Evolutionary conservation across 1,140 invertebrate genomes (phyloP).

Genomic region (Chelonus insularis): DNA sequence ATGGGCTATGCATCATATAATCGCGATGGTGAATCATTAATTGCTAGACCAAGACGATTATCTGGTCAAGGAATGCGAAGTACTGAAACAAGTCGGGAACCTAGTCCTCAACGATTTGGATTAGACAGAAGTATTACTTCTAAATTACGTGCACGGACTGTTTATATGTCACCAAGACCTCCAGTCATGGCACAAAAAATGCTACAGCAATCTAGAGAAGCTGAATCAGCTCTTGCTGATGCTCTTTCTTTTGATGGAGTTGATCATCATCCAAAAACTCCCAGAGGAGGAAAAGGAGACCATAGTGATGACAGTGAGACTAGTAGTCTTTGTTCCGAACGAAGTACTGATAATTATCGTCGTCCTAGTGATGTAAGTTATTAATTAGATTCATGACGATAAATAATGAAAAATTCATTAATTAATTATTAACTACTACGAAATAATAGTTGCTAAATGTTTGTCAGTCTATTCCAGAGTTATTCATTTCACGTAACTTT

Average conservation of each 20-base stretch:
- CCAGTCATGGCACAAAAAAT: conserved; percentile 80
- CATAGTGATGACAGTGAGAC: conserved; percentile 92
- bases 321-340: conserved; percentile 91
- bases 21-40: conserved; percentile 51
- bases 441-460: too few relatives aligned
- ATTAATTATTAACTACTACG: conserved; percentile 10
- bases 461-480: too few relatives aligned
- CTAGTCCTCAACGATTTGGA: conserved; percentile 65
- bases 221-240: conserved; percentile 80
- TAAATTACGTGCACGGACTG: conserved; percentile 51
- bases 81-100: conserved; percentile 64
- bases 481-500: too few relatives aligned
- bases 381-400: too few relatives aligned
- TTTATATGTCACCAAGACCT: conserved; percentile 57
- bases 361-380: conserved; percentile 79
- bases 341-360: conserved; percentile 83
- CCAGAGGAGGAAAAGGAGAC: conserved; percentile 63
- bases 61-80: conserved; percentile 52
- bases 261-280: conserved; percentile 49
- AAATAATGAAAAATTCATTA: too few relatives aligned
- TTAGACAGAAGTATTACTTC: conserved; percentile 48
- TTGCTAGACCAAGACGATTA: conserved; percentile 48
- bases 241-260: conserved; percentile 64
- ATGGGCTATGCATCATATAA: conserved; percentile 72
- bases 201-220: conserved; percentile 85